These are phyloP conservation scores for Cancer borealis DNA, from an alignment of 2,888 invertebrate species.

Conservation along the genomic window DNA sequence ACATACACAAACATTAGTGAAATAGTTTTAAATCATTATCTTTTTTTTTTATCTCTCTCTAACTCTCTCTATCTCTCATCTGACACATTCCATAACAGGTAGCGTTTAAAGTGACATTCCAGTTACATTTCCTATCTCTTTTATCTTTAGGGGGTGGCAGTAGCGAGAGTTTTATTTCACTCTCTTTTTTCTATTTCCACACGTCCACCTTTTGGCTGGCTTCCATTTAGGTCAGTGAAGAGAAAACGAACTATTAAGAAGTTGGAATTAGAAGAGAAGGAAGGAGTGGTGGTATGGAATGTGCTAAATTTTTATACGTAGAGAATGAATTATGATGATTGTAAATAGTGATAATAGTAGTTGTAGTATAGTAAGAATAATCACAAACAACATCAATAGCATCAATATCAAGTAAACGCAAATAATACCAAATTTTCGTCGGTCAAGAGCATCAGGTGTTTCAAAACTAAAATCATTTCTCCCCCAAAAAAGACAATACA, in stretches of 20 bases:
- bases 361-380: neutral
- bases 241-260: too few relatives aligned
- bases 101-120: conserved; percentile 10
- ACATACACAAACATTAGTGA: neutral
- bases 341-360: neutral
- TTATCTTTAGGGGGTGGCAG: neutral
- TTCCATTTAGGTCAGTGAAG: neutral
- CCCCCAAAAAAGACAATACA: too few relatives aligned
- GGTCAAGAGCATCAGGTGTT: too few relatives aligned
- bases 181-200: neutral
- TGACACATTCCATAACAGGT: neutral
- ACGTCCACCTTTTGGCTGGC: neutral
- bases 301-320: neutral
- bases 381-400: too few relatives aligned
- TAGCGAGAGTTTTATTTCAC: neutral
- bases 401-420: too few relatives aligned
- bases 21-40: neutral
- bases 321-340: neutral
- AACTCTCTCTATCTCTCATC: neutral
- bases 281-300: neutral
- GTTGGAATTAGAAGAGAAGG: neutral
- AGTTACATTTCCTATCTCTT: neutral
- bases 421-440: too few relatives aligned
- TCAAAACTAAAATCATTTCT: too few relatives aligned
- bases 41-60: neutral